Conservation (phyloP, 2,797 vertebrate species). For the Acanthiza pusilla region DNA sequence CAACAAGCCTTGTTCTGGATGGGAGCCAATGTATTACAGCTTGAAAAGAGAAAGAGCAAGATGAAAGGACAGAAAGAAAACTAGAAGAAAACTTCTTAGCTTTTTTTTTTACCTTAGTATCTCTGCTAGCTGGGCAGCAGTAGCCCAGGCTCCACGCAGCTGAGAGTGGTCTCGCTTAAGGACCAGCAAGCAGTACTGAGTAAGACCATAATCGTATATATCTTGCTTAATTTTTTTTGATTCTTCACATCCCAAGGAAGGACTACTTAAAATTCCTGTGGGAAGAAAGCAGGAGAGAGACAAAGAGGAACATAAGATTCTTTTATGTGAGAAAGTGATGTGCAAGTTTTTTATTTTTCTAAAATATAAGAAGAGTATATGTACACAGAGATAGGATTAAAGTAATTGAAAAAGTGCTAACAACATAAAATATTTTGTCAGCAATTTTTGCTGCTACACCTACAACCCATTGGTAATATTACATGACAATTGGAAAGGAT, state of each 20-base stretch:
- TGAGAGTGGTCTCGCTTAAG: slow-evolving; percentile 72
- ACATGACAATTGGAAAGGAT: not conserved
- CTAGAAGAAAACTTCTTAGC: not conserved
- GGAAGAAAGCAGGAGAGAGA: slow-evolving; percentile 27
- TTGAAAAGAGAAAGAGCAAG: slow-evolving; percentile 45
- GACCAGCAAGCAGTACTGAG: slow-evolving; percentile 75
- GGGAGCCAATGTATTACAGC: not conserved
- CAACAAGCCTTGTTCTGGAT: slow-evolving; percentile 38
- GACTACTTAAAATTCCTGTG: slow-evolving; percentile 72
- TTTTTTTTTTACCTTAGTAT: slow-evolving; percentile 76
- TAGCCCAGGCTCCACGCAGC: slow-evolving; percentile 73
- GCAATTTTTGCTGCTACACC: not conserved
- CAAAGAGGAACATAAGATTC: not conserved
- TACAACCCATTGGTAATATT: not conserved
- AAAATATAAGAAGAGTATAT: not conserved
- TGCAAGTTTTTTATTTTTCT: not conserved
- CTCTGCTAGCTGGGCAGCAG: slow-evolving; percentile 74
- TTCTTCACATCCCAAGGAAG: slow-evolving; percentile 65
- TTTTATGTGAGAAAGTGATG: not conserved
- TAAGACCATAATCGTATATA: slow-evolving; percentile 72
- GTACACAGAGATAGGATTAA: not conserved
- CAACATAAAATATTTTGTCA: not conserved
- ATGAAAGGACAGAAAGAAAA: slow-evolving; percentile 43
- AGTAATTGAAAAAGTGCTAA: not conserved
- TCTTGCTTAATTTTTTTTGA: slow-evolving; percentile 76